Conservation (phyloP, 2,113 vertebrate genomes). For the Oophaga pumilio region DNA sequence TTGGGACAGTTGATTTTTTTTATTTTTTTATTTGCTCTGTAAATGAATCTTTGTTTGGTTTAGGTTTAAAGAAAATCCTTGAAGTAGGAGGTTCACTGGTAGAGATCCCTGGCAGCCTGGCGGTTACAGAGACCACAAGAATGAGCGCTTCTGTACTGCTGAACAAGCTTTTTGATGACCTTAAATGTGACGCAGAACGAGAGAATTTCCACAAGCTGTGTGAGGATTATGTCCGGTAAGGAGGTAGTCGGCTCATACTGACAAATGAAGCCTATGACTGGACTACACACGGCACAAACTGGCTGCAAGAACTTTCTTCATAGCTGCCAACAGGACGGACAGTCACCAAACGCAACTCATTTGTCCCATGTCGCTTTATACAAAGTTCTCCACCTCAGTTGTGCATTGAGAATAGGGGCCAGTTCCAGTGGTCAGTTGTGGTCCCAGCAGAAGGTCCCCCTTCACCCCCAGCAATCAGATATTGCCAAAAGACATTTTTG, state of each 20-base stretch:
- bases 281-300: background rate
- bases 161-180: conserved; percentile 90
- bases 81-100: conserved; percentile 85
- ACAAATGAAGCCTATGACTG: background rate
- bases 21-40: background rate
- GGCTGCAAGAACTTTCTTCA: background rate
- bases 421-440: too few species aligned
- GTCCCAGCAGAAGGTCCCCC: too few species aligned
- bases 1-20: background rate
- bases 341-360: too few species aligned
- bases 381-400: too few species aligned
- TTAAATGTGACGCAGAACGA: conserved; percentile 88
- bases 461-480: too few species aligned
- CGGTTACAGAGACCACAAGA: conserved; percentile 84
- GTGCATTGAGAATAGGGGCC: too few species aligned
- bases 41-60: background rate
- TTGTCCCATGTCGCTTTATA: too few species aligned
- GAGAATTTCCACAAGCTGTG: conserved; percentile 91
- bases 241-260: rapidly evolving
- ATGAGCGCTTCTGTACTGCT: conserved; percentile 93
- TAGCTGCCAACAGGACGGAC: background rate
- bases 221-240: conserved; percentile 88
- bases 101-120: conserved; percentile 71
- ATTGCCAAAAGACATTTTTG: too few species aligned
- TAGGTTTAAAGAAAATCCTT: conserved; percentile 92